These are phyloP conservation scores for Chaenogobius annularis DNA, from an alignment of 2,113 vertebrate genomes.

Conservation along the genomic window DNA sequence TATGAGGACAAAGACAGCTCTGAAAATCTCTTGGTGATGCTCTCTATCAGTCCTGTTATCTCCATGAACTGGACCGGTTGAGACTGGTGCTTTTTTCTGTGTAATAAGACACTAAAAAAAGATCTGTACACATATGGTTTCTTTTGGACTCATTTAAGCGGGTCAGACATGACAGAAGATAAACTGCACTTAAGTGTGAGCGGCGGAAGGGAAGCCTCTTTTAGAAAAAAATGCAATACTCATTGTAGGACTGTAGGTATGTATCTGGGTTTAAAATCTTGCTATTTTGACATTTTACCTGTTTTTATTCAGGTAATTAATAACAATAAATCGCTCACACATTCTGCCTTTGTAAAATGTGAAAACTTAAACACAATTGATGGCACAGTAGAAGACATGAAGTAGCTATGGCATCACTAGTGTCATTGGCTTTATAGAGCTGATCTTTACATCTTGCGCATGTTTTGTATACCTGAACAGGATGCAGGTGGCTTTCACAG, in stretches of 20 bases:
- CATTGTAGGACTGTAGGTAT: background rate
- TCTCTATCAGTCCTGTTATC: constrained; percentile 78
- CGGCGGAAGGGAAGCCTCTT: background rate
- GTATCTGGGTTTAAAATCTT: background rate
- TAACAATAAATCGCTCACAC: background rate
- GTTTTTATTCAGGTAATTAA: no score
- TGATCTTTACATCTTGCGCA: constrained; percentile 1
- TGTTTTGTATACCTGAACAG: constrained; percentile 79
- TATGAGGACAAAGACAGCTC: constrained; percentile 71
- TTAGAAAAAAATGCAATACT: background rate
- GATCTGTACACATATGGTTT: background rate
- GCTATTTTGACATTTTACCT: background rate
- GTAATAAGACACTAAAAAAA: constrained; percentile 16
- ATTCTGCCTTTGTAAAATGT: background rate
- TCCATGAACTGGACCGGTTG: constrained; percentile 83
- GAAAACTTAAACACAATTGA: background rate
- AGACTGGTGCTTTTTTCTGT: constrained; percentile 87
- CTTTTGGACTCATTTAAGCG: background rate
- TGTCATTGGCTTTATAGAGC: constrained; percentile 9
- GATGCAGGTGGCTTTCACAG: constrained; percentile 76
- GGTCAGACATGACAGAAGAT: background rate
- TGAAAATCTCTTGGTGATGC: constrained; percentile 77
- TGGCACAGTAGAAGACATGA: background rate
- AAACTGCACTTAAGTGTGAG: background rate
- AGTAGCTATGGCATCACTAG: background rate